These are phyloP conservation scores for Dione vanillae DNA, from an alignment of 2,888 invertebrate genomes.

Conservation along the genomic window DNA sequence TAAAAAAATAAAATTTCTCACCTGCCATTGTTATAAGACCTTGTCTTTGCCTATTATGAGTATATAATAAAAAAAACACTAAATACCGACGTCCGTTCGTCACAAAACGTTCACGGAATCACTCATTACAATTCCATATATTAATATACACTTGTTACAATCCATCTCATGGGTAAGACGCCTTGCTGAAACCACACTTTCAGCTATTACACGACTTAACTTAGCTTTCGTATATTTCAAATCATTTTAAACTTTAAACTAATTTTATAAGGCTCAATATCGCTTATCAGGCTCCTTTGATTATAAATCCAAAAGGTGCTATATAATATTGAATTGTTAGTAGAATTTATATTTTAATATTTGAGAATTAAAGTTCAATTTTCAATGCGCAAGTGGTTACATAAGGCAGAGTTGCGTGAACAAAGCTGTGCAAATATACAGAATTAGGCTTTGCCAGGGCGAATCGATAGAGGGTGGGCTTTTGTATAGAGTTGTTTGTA, in stretches of 20 bases:
- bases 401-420: constrained; percentile 23
- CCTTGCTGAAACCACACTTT: constrained; percentile 37
- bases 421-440: constrained; percentile 61
- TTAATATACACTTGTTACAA: constrained; percentile 32
- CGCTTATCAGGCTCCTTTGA: constrained; percentile 11
- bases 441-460: constrained; percentile 69
- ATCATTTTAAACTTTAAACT: constrained; percentile 13
- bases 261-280: not conserved
- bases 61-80: constrained; percentile 1
- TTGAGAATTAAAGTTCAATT: constrained; percentile 12
- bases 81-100: constrained; percentile 29
- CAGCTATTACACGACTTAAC: constrained; percentile 33
- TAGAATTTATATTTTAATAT: constrained; percentile 18
- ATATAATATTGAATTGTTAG: not conserved
- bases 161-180: constrained; percentile 32
- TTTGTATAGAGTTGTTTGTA: constrained; percentile 55
- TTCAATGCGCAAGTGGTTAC: not conserved
- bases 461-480: constrained; percentile 74
- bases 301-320: constrained; percentile 25
- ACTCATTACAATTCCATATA: constrained; percentile 13
- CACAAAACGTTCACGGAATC: constrained; percentile 32
- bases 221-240: constrained; percentile 6
- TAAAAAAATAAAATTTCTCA: constrained; percentile 12
- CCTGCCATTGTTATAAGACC: constrained; percentile 1
- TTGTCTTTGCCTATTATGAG: not conserved